phyloP scores from a whole-genome alignment of 2,888 invertebrate genomes.

The Hemistola chrysoprasaria region DNA sequence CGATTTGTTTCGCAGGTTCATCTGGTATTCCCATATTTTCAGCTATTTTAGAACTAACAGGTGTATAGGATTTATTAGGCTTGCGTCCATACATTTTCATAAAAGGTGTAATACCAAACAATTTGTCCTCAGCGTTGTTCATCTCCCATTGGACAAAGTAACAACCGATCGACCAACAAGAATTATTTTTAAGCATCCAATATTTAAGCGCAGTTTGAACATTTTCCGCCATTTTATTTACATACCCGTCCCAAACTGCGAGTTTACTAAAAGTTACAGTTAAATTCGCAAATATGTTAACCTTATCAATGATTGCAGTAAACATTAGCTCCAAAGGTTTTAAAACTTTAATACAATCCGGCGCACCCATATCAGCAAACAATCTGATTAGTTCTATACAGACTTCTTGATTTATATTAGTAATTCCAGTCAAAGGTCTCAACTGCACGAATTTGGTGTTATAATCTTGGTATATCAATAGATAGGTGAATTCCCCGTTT shows the following conservation, averaged over 20 bases:
- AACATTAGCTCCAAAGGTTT: not conserved
- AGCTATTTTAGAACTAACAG: too few species aligned
- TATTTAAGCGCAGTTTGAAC: not conserved
- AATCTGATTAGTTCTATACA: conserved; percentile 7
- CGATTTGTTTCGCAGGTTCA: too few species aligned
- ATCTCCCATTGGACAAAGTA: conserved; percentile 9
- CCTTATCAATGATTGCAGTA: not conserved
- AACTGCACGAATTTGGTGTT: conserved; percentile 2
- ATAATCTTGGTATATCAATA: conserved; percentile 4
- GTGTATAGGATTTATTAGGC: too few species aligned
- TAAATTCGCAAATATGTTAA: not conserved
- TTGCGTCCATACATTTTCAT: conserved; percentile 1
- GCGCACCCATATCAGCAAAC: conserved; percentile 3
- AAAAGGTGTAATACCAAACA: not conserved
- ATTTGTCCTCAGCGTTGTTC: not conserved
- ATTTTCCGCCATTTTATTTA: not conserved
- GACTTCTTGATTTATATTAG: not conserved
- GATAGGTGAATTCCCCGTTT: not conserved
- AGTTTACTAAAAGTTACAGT: too few species aligned
- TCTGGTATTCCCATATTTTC: too few species aligned
- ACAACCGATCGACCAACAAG: conserved; percentile 5
- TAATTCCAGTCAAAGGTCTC: not conserved
- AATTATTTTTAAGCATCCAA: conserved; percentile 1
- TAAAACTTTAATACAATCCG: not conserved
- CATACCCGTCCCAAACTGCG: too few species aligned